Percentiles rank a stretch among this genome's conserved stretches.
Evolutionary conservation across 2,888 invertebrate species (phyloP).

Genomic region (Operophtera brumata): DNA sequence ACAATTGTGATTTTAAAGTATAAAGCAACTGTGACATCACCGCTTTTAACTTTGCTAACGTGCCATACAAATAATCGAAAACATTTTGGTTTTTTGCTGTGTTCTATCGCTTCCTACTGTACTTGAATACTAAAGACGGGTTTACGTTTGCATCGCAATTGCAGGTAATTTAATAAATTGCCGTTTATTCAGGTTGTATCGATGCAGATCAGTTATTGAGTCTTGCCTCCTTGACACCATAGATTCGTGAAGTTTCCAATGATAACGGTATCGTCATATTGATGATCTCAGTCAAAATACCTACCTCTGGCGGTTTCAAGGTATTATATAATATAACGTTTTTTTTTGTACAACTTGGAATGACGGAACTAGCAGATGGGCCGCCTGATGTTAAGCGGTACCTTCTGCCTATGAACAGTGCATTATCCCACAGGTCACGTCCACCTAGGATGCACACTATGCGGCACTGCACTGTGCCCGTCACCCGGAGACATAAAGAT

Average conservation of each 20-base stretch:
- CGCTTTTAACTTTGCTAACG: slow-evolving; percentile 40
- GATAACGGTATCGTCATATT: too few species aligned
- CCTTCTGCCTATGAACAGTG: too few species aligned
- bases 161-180: slow-evolving; percentile 14
- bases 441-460: too few species aligned
- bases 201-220: not conserved
- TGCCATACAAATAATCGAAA: slow-evolving; percentile 35
- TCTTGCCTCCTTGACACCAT: not conserved
- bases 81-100: slow-evolving; percentile 23
- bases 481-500: too few species aligned
- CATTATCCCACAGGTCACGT: too few species aligned
- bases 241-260: slow-evolving; percentile 19
- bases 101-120: slow-evolving; percentile 40
- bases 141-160: slow-evolving; percentile 31
- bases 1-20: slow-evolving; percentile 12
- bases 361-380: too few species aligned
- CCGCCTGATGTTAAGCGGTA: too few species aligned
- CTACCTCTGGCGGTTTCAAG: too few species aligned
- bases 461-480: too few species aligned
- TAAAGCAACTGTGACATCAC: slow-evolving; percentile 41
- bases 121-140: slow-evolving; percentile 42
- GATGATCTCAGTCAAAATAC: too few species aligned
- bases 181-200: not conserved
- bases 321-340: too few species aligned
- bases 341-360: too few species aligned